phyloP scores from a whole-genome alignment of 2,888 invertebrate genomes.

The Geotrupes spiniger region DNA sequence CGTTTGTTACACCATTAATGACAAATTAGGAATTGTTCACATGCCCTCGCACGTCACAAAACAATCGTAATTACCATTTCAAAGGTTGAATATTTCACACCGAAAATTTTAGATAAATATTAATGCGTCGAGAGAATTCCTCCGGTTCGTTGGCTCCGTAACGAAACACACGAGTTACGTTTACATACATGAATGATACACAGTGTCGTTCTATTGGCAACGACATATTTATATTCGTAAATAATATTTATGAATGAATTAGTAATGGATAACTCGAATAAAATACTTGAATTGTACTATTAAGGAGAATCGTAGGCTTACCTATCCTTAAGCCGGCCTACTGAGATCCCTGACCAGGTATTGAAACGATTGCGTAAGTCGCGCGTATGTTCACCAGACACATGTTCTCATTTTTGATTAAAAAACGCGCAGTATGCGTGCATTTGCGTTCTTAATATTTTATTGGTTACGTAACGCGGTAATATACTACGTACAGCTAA shows the following conservation, averaged over 20 bases:
- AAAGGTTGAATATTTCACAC: constrained; percentile 5
- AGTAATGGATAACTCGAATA: constrained; percentile 21
- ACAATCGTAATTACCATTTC: constrained; percentile 1
- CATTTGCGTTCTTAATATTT: no score
- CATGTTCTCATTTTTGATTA: neutral
- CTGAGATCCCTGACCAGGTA: constrained; percentile 28
- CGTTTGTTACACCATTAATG: no score
- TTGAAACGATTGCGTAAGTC: constrained; percentile 11
- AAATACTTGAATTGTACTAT: constrained; percentile 25
- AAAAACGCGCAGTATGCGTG: no score
- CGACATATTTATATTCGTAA: constrained; percentile 15
- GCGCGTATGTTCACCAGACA: neutral
- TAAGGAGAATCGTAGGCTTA: constrained; percentile 30
- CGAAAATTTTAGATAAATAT: no score
- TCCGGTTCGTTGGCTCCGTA: no score
- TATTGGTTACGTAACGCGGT: no score
- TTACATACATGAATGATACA: constrained; percentile 14
- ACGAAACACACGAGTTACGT: no score
- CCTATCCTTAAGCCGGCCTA: constrained; percentile 31
- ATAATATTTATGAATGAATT: constrained; percentile 26
- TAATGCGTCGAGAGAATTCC: no score
- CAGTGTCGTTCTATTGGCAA: constrained; percentile 11
- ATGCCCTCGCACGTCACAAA: no score
- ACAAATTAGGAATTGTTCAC: no score
- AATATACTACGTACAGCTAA: no score